Base-by-base conservation (phyloP, 30 jellyfish, hydroid and myxozoan species). In the Cassiopea xamachana region DNA sequence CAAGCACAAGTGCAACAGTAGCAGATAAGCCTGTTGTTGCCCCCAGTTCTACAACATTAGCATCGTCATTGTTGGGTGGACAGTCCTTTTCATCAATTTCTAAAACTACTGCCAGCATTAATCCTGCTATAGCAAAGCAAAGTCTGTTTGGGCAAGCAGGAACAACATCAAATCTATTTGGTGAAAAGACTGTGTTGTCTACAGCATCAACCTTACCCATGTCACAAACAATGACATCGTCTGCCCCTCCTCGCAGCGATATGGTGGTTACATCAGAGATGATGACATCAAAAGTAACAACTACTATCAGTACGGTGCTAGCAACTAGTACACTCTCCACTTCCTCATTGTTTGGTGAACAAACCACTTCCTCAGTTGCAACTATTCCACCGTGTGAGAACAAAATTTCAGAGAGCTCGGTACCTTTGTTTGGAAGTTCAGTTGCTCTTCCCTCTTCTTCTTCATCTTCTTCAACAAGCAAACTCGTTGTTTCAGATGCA, bases 381-480 rank as follows among this genome's bases (percentile, higher is more conserved):
- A 5, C 92, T 79, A 1, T 75, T 45, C 69, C 84, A 3, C 18
- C 84, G 45, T 75, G 45, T 46, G 69, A 50, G 2, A 73, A 51
- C 51, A 48, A 27, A 50, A 10, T 55, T 55, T 55, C 64, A 55
- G 64, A 10, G 7, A 10, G 7, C 7, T 55, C 64, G 10, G 12
- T 10, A 3, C 12, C 64, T 55, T 10, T 55, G 64, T 55, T 55
- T 55, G 64, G 64, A 6, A 10, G 64, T 3, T 6, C 64, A 55
- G 12, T 3, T 10, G 12, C 76, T 67, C 7, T 14, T 14, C 2
- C 76, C 76, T 2, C 19, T 67, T 19, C 76, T 19, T 67, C 76
- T 4, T 19, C 76, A 2, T 67, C 76, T 4, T 67, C 3, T 67
- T 67, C 76, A 5, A 19, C 46, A 13, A 67, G 19, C 76, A 16